Evolutionary conservation across 92 coral and sea anemone genomes (phyloP).

Genomic region (Phenganax subtilis): DNA sequence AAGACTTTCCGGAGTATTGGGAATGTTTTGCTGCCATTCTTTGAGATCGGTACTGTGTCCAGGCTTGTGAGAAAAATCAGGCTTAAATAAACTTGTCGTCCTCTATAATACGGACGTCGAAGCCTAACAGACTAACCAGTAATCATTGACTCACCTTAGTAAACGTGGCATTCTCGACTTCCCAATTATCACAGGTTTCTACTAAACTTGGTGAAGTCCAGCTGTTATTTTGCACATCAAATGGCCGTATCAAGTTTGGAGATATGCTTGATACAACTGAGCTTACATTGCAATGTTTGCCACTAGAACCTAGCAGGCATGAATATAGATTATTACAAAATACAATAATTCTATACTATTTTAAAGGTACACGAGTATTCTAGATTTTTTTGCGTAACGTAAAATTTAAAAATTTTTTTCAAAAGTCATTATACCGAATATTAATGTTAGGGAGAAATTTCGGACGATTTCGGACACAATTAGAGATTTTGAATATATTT

Average conservation of each 20-base stretch:
- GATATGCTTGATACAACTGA: conserved; percentile 16
- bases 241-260: conserved; percentile 44
- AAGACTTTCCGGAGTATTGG: not conserved
- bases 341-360: too few species aligned
- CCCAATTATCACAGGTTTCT: conserved; percentile 26
- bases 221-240: conserved; percentile 6
- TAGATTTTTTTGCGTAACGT: too few species aligned
- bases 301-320: not conserved
- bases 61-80: not conserved
- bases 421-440: too few species aligned
- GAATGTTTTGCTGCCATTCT: not conserved
- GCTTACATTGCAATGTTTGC: not conserved
- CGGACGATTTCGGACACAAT: too few species aligned
- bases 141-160: conserved; percentile 10
- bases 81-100: not conserved
- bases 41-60: conserved; percentile 1
- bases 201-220: conserved; percentile 34
- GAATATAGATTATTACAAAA: too few species aligned
- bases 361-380: too few species aligned
- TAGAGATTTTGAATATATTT: too few species aligned
- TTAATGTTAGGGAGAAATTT: too few species aligned
- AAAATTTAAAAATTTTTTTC: too few species aligned
- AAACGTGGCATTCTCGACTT: conserved; percentile 16
- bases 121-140: not conserved
- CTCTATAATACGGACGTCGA: too few species aligned